These are phyloP conservation scores for Seriola dumerili DNA, from an alignment of 2,113 vertebrate genomes.

Conservation along the genomic window DNA sequence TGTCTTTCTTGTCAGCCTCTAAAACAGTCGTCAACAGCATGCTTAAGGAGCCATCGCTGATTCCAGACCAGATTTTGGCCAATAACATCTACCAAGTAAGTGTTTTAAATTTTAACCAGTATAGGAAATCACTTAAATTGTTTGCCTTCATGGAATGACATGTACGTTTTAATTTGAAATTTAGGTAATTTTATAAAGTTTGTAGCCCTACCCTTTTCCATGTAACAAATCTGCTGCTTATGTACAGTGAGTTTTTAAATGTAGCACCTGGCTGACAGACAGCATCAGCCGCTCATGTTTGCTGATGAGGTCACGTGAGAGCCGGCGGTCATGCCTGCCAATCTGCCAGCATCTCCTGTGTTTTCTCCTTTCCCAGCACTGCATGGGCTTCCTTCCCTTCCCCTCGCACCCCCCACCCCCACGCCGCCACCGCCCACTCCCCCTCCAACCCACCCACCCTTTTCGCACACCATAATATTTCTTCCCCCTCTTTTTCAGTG, in stretches of 20 bases:
- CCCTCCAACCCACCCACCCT: slow-evolving; percentile 29
- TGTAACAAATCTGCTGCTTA: not conserved
- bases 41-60: slow-evolving; percentile 95
- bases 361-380: slow-evolving; percentile 56
- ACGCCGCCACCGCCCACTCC: slow-evolving; percentile 41
- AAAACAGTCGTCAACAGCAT: slow-evolving; percentile 94
- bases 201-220: not conserved
- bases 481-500: slow-evolving; percentile 89
- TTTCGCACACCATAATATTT: slow-evolving; percentile 78
- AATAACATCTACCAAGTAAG: slow-evolving; percentile 96
- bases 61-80: slow-evolving; percentile 93
- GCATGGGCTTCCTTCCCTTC: slow-evolving; percentile 49
- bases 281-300: slow-evolving; percentile 83
- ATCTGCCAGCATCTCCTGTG: slow-evolving; percentile 62
- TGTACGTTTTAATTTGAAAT: not conserved
- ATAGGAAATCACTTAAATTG: not conserved
- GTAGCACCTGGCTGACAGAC: slow-evolving; percentile 54
- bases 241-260: slow-evolving; percentile 45
- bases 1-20: slow-evolving; percentile 85
- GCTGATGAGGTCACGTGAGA: slow-evolving; percentile 73
- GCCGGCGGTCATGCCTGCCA: slow-evolving; percentile 71
- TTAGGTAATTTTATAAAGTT: not conserved
- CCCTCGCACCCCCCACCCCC: slow-evolving; percentile 54
- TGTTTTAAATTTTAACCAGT: slow-evolving; percentile 9
- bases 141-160: not conserved